Percentiles rank a stretch among this genome's conserved stretches.
Conservation (phyloP, 2,888 invertebrate species). For the Drosophila affinis region DNA sequence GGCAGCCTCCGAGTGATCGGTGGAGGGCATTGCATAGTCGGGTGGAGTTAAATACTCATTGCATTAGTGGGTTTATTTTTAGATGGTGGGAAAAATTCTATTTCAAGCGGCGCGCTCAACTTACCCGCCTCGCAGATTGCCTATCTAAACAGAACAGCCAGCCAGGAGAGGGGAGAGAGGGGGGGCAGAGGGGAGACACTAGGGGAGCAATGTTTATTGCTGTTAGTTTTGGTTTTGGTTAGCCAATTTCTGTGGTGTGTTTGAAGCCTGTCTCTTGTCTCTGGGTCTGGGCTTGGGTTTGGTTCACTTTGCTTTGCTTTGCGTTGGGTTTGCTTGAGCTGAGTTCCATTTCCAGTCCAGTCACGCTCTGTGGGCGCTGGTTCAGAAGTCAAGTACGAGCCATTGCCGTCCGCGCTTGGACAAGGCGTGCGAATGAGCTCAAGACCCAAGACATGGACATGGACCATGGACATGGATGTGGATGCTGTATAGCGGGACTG, state of each 20-base stretch:
- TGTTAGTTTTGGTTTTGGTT: slow-evolving; percentile 64
- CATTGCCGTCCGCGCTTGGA: slow-evolving; percentile 53
- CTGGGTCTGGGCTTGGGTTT: slow-evolving; percentile 28
- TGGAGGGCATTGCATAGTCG: slow-evolving; percentile 43
- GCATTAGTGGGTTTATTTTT: slow-evolving; percentile 61
- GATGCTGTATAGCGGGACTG: slow-evolving; percentile 5
- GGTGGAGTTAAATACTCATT: slow-evolving; percentile 27
- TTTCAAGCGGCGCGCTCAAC: slow-evolving; percentile 65
- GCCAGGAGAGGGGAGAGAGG: slow-evolving; percentile 22
- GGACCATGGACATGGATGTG: not conserved
- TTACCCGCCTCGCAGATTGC: slow-evolving; percentile 48
- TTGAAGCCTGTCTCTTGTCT: slow-evolving; percentile 36
- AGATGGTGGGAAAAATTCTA: slow-evolving; percentile 76
- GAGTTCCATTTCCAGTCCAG: slow-evolving; percentile 68
- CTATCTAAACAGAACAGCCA: slow-evolving; percentile 68
- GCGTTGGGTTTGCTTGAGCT: slow-evolving; percentile 45
- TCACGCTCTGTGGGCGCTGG: slow-evolving; percentile 78
- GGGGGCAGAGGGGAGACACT: not conserved
- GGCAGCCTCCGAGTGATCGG: slow-evolving; percentile 1
- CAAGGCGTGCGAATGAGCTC: slow-evolving; percentile 76
- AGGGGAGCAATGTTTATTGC: slow-evolving; percentile 55
- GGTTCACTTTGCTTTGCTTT: slow-evolving; percentile 27
- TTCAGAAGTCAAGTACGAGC: slow-evolving; percentile 78
- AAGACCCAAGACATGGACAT: slow-evolving; percentile 20
- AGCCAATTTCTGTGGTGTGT: slow-evolving; percentile 37